Base-by-base conservation (phyloP, 2,113 vertebrate genomes). In the Antennarius striatus region DNA sequence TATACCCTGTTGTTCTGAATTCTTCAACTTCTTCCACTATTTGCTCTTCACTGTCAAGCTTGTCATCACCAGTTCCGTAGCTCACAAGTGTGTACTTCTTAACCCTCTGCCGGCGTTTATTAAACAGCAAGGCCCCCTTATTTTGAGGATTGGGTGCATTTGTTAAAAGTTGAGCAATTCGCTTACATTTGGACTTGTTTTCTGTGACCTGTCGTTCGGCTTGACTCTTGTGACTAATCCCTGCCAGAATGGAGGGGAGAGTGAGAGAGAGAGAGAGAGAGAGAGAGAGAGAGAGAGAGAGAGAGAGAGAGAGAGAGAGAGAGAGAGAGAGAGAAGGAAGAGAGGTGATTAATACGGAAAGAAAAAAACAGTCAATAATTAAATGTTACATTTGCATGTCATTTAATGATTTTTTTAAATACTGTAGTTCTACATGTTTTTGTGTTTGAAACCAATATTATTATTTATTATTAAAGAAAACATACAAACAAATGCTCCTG, bases 171-270 rank as follows among this genome's bases (percentile, higher is more conserved):
- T 90, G 90, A 52, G 95, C 94, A 71, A 96, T 97, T 76, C 92
- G 94, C 79, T 96, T 96, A 92, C 95, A 97, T 95, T 96, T 96
- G 88, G 95, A 96, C 80, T 96, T 96, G 52, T 92, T 95, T 83
- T 98, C 96, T 83, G 95, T 96, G 72, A 95, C 93, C 77, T 95
- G 93, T 80, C 92, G 95, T 81, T 98, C 94, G 0, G 94, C 96
- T 56, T 95, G 90, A 74, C 95, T 96, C 74, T 96, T 94, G 76
- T 91, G 86, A 66, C 93, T 78, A 74, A 96, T 91, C 62, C 93
- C 96, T 98, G 75, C 50, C 52, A 47, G 6, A 29, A 63, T 59
- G 14, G n/a, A 58, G 54, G 22, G 66, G n/a, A 53, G 55, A 36
- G 13, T 58, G 16, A 56, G 17, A 60, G 54, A 15, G 16, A 50